A percentile compares a stretch with the other conserved stretches of the same genome.
Evolutionary conservation across 2,113 vertebrate species (phyloP).

Genomic region (Regulus satrapa): DNA sequence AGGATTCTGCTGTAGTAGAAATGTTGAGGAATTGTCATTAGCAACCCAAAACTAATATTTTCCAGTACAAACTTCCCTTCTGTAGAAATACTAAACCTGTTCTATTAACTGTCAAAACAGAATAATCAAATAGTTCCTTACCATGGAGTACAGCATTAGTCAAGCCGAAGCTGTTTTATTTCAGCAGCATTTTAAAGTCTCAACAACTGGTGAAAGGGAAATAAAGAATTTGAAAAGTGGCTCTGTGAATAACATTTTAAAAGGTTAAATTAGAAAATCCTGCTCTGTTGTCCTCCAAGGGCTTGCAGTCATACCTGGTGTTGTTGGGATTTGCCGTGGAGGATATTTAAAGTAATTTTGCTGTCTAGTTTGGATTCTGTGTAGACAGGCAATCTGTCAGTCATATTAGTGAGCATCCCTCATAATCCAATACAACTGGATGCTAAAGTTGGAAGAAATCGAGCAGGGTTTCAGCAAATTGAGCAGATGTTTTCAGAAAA

Average conservation of each 20-base stretch:
- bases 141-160: not conserved
- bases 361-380: not conserved
- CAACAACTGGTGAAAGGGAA: slow-evolving; percentile 26
- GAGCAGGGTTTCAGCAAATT: not conserved
- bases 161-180: slow-evolving; percentile 13
- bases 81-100: not conserved
- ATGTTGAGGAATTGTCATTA: not conserved
- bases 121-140: not conserved
- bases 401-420: not conserved
- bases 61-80: not conserved
- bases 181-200: slow-evolving; percentile 19
- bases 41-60: not conserved
- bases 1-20: not conserved
- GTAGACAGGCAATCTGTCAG: slow-evolving; percentile 6
- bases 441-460: not conserved
- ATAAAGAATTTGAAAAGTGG: not conserved
- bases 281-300: slow-evolving; percentile 7
- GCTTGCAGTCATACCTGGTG: not conserved
- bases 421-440: not conserved
- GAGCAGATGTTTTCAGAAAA: not conserved
- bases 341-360: slow-evolving; percentile 57
- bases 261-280: slow-evolving; percentile 58
- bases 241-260: slow-evolving; percentile 42
- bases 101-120: not conserved
- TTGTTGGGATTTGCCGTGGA: slow-evolving; percentile 10